phyloP scores from a whole-genome alignment of 2,113 vertebrate genomes.

The Struthio camelus region DNA sequence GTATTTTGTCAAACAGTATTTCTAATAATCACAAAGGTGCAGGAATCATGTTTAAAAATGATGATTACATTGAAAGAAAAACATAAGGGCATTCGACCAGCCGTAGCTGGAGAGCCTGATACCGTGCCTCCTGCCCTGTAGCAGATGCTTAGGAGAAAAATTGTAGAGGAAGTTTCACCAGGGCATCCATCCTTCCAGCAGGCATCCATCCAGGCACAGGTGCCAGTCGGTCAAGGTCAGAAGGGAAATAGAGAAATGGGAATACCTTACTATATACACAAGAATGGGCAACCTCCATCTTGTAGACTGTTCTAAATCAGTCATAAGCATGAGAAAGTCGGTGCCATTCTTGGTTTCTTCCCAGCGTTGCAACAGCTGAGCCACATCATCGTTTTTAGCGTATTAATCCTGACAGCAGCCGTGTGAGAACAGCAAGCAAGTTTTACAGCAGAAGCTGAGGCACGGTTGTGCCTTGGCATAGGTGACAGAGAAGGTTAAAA shows the following conservation, averaged over 20 bases:
- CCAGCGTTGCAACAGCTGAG: background rate
- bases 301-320: background rate
- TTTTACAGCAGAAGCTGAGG: constrained; percentile 14
- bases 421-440: background rate
- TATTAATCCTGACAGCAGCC: background rate
- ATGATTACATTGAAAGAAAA: background rate
- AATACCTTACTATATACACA: background rate
- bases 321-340: background rate
- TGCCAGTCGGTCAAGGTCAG: background rate
- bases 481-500: constrained; percentile 36
- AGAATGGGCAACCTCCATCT: background rate
- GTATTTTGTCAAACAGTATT: background rate
- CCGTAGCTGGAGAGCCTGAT: background rate
- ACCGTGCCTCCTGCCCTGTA: background rate
- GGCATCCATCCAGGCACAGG: background rate
- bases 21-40: background rate
- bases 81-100: background rate
- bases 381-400: background rate
- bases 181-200: background rate
- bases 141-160: background rate
- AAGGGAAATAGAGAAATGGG: background rate
- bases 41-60: background rate
- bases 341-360: constrained; percentile 7
- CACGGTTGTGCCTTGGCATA: background rate
- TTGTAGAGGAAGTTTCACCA: background rate